phyloP scores from a whole-genome alignment of 1,140 invertebrate species.

The Hylaeus anthracinus region DNA sequence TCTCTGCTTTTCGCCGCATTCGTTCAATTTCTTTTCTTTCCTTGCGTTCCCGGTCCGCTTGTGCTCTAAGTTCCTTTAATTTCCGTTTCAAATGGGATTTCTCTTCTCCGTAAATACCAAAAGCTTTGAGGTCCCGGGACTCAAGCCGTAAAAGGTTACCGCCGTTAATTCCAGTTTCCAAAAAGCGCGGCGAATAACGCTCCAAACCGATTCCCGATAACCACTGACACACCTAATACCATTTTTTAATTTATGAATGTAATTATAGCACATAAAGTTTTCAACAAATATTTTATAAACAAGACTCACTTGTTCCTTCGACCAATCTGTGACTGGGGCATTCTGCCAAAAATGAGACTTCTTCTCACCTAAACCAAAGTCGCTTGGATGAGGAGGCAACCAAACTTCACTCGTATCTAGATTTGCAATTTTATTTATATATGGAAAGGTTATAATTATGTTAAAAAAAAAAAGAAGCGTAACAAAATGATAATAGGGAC shows the following conservation, averaged over 20 bases:
- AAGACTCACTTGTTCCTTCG: conserved; percentile 88
- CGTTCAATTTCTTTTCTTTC: conserved; percentile 90
- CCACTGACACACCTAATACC: conserved; percentile 92
- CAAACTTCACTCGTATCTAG: conserved; percentile 81
- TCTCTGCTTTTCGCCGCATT: conserved; percentile 89
- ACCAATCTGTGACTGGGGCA: conserved; percentile 90
- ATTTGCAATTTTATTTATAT: conserved; percentile 47
- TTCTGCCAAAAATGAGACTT: conserved; percentile 87
- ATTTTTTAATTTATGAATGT: conserved; percentile 3
- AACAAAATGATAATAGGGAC: background rate
- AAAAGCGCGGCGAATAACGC: conserved; percentile 91
- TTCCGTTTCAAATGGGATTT: conserved; percentile 92
- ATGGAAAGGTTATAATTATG: conserved; percentile 5
- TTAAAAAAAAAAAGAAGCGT: background rate
- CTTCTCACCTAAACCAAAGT: conserved; percentile 82
- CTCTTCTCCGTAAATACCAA: conserved; percentile 90
- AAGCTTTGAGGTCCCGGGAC: conserved; percentile 92
- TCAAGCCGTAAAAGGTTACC: conserved; percentile 90
- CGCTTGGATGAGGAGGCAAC: conserved; percentile 79
- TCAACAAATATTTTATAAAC: background rate
- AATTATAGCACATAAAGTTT: background rate
- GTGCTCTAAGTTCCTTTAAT: conserved; percentile 91
- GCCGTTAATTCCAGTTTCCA: conserved; percentile 92
- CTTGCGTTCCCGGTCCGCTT: conserved; percentile 90
- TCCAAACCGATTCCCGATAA: conserved; percentile 90